Evolutionary conservation across 2,113 vertebrate species (phyloP).

Genomic region (Prunella fulvescens): DNA sequence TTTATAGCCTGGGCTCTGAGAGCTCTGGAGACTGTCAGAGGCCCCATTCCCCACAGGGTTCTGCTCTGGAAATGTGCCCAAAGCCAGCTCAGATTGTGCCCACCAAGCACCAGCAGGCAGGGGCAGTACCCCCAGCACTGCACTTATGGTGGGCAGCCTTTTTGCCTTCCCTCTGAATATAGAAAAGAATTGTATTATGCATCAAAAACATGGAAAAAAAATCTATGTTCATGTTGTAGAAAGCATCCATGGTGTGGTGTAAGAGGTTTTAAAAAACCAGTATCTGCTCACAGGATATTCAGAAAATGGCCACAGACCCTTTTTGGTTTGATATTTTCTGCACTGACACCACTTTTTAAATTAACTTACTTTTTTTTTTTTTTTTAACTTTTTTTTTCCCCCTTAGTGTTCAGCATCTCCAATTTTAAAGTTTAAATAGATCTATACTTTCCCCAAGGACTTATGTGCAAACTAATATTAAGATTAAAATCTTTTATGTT

Average conservation of each 20-base stretch:
- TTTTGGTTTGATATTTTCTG: background rate
- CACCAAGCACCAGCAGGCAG: background rate
- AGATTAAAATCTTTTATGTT: constrained; percentile 74
- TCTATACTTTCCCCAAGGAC: constrained; percentile 62
- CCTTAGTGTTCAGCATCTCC: constrained; percentile 2
- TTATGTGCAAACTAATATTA: constrained; percentile 68
- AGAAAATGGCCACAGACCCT: background rate
- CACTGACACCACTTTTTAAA: background rate
- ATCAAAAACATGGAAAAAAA: background rate
- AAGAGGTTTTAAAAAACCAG: background rate
- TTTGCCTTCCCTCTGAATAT: background rate
- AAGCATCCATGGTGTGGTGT: background rate
- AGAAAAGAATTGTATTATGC: background rate
- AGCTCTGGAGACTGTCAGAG: background rate
- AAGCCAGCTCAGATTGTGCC: background rate
- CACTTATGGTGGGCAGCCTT: background rate
- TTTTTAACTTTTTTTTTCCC: background rate
- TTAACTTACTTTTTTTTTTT: background rate
- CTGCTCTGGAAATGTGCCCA: background rate
- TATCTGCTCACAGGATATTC: background rate
- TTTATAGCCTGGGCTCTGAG: background rate
- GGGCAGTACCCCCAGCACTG: background rate
- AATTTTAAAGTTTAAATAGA: constrained; percentile 64
- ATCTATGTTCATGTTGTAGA: background rate
- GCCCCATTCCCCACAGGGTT: background rate